Percentiles rank a stretch among this genome's conserved stretches.
Evolutionary conservation across 2,888 invertebrate species (phyloP).

Genomic region (Dusona sp.): DNA sequence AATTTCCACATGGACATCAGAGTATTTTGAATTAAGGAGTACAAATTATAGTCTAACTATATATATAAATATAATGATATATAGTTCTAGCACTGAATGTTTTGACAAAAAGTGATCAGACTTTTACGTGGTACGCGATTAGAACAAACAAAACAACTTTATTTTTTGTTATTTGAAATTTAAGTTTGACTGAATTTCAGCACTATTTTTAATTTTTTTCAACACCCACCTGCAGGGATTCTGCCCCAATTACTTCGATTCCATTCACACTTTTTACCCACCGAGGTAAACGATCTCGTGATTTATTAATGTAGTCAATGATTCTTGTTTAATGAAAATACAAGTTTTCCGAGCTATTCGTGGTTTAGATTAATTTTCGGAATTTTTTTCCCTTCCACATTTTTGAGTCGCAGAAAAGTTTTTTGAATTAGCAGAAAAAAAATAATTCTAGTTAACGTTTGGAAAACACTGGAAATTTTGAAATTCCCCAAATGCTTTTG

Average conservation of each 20-base stretch:
- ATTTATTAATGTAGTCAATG: slow-evolving; percentile 23
- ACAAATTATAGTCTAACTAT: slow-evolving; percentile 47
- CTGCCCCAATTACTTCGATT: not conserved
- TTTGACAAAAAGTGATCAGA: not conserved
- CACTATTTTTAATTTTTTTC: not conserved
- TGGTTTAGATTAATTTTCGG: not conserved
- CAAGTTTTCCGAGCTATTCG: not conserved
- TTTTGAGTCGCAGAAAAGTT: not conserved
- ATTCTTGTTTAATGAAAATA: not conserved
- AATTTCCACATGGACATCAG: slow-evolving; percentile 27
- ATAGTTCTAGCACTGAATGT: not conserved
- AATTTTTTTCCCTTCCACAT: not conserved
- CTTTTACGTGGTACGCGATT: not conserved
- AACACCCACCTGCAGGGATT: not conserved
- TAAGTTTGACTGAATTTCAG: not conserved
- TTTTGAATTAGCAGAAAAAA: not conserved
- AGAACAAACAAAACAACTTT: not conserved
- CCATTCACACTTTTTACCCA: not conserved
- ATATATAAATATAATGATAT: not conserved
- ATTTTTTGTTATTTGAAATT: not conserved
- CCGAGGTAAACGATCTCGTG: not conserved
- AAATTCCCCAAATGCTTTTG: not conserved
- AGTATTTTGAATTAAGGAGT: slow-evolving; percentile 41
- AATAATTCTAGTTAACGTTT: not conserved
- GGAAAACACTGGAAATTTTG: not conserved